Percentiles rank a stretch among this genome's conserved stretches.
Evolutionary conservation across 2,888 invertebrate genomes (phyloP).

Genomic region (Phasia obesa): DNA sequence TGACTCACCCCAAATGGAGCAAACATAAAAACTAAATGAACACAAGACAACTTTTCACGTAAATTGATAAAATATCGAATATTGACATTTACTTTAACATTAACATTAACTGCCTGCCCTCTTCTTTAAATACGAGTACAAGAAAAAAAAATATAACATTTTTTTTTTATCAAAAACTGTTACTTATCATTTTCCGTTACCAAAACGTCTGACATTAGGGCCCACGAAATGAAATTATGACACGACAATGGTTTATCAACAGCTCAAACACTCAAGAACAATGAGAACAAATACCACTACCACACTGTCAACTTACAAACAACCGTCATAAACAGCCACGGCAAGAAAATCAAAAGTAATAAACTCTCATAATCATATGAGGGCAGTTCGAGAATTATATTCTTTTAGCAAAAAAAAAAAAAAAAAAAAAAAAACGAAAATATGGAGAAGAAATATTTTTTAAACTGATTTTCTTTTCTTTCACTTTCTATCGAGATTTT

Average conservation of each 20-base stretch:
- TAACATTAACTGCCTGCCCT: not conserved
- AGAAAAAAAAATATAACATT: not conserved
- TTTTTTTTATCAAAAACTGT: conserved; percentile 41
- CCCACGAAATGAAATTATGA: conserved; percentile 51
- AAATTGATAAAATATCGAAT: conserved; percentile 64
- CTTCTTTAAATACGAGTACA: not conserved
- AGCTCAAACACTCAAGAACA: conserved; percentile 9
- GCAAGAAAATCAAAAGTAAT: not conserved
- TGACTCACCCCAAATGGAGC: not conserved
- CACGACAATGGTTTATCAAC: conserved; percentile 46
- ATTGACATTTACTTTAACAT: conserved; percentile 13
- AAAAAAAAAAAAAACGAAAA: too few species aligned
- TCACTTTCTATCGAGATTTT: too few species aligned
- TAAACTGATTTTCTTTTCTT: too few species aligned
- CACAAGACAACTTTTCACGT: conserved; percentile 41
- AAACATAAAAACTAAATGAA: conserved; percentile 30
- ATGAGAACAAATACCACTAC: conserved; percentile 6
- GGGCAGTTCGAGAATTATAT: not conserved
- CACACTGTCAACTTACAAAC: conserved; percentile 13
- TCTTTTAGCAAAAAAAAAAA: too few species aligned
- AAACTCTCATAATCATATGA: not conserved
- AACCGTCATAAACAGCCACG: conserved; percentile 8
- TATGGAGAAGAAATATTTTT: too few species aligned
- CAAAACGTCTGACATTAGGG: conserved; percentile 59
- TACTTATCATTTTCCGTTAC: conserved; percentile 65